phyloP scores from a whole-genome alignment of 2,797 vertebrate species.

The Lepus oiostolus region DNA sequence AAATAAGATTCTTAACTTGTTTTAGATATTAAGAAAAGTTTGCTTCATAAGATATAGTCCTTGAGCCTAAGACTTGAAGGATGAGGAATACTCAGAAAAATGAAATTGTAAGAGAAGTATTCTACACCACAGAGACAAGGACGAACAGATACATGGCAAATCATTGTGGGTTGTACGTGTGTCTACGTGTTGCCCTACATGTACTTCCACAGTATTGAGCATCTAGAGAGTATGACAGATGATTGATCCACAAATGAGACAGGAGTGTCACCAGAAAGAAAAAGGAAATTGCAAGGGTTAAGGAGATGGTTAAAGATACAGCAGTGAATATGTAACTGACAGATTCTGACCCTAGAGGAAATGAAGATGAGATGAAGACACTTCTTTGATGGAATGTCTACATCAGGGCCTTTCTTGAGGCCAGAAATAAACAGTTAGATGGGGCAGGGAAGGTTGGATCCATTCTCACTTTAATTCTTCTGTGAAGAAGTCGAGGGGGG shows the following conservation, averaged over 20 bases:
- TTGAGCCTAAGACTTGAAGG: not conserved
- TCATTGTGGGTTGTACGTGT: fast-evolving
- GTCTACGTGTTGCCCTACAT: not conserved
- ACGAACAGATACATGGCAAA: not conserved
- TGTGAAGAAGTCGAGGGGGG: not conserved
- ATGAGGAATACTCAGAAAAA: not conserved
- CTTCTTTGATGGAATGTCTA: not conserved
- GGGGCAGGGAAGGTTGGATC: not conserved
- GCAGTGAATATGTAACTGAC: not conserved
- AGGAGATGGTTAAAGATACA: not conserved
- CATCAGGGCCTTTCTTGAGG: not conserved
- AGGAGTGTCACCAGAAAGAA: not conserved
- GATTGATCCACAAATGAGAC: not conserved
- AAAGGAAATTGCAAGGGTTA: not conserved
- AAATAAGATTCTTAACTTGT: not conserved
- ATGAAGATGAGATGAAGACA: not conserved
- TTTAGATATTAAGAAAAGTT: not conserved
- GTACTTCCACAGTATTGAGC: not conserved
- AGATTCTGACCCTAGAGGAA: not conserved
- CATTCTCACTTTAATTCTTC: not conserved
- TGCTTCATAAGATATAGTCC: not conserved
- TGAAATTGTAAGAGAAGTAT: not conserved
- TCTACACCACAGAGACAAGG: not conserved
- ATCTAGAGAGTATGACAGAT: not conserved
- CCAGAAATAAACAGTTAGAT: not conserved